Conservation (phyloP, 2,888 invertebrate species). For the Sialis fuliginosa region DNA sequence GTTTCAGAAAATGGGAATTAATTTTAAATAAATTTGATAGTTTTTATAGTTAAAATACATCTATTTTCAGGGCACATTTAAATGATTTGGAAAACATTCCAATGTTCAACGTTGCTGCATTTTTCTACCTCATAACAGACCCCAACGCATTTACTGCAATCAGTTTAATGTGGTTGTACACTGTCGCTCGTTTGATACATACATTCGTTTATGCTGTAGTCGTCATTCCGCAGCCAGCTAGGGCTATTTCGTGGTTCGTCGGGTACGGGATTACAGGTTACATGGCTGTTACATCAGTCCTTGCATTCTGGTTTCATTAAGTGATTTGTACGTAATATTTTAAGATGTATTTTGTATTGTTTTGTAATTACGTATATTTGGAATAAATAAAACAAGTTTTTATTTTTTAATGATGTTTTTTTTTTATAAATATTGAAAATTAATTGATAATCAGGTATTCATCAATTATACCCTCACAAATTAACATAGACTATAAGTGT, state of each 20-base stretch:
- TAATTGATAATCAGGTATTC: too few relatives aligned
- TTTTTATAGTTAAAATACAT: conserved; percentile 1
- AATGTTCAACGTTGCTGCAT: conserved; percentile 39
- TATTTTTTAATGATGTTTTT: too few relatives aligned
- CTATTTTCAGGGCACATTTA: conserved; percentile 38
- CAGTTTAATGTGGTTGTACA: conserved; percentile 36
- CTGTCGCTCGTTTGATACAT: conserved; percentile 36
- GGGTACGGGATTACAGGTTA: conserved; percentile 28
- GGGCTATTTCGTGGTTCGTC: conserved; percentile 26
- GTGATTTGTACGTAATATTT: background rate
- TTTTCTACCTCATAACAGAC: conserved; percentile 38
- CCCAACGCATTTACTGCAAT: conserved; percentile 32
- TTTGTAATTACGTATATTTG: too few relatives aligned
- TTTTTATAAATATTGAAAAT: too few relatives aligned
- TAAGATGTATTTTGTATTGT: too few relatives aligned
- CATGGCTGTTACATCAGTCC: conserved; percentile 23
- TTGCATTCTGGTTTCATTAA: background rate
- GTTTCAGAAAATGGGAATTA: background rate
- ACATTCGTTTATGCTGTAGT: conserved; percentile 44
- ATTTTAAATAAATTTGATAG: background rate
- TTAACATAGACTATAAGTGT: too few relatives aligned
- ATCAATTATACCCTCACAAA: too few relatives aligned
- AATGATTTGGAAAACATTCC: conserved; percentile 60
- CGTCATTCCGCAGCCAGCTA: conserved; percentile 39
- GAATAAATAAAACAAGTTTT: too few relatives aligned